phyloP scores from a whole-genome alignment of 1,140 invertebrate species.

The Drosophila mojavensis region DNA sequence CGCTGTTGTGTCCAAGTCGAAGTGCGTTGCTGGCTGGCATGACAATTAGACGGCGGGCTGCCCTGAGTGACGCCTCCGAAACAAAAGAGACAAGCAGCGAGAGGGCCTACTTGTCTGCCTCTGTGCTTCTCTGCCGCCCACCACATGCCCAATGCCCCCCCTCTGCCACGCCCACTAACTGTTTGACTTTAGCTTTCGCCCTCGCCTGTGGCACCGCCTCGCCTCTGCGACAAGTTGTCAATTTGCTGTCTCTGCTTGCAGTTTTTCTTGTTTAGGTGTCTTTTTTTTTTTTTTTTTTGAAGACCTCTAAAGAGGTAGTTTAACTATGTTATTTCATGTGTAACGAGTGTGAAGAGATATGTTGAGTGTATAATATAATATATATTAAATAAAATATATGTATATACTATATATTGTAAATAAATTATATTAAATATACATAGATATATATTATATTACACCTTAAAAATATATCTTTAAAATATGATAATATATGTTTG shows the following conservation, averaged over 20 bases:
- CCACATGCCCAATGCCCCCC: background rate
- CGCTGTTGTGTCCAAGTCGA: slow-evolving; percentile 33
- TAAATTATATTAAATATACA: too few relatives aligned
- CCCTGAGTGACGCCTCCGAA: slow-evolving; percentile 72
- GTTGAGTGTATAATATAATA: background rate
- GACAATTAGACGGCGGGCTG: slow-evolving; percentile 74
- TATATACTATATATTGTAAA: too few relatives aligned
- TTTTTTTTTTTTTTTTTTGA: too few relatives aligned
- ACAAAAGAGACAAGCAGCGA: slow-evolving; percentile 48
- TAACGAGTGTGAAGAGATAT: background rate
- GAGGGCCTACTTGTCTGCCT: slow-evolving; percentile 32
- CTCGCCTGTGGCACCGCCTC: background rate
- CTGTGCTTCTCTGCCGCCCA: background rate
- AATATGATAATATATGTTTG: too few relatives aligned
- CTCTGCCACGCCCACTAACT: slow-evolving; percentile 1
- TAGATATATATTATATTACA: too few relatives aligned
- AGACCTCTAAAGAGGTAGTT: background rate
- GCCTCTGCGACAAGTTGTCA: slow-evolving; percentile 55
- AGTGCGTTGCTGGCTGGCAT: slow-evolving; percentile 71
- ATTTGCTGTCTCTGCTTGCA: slow-evolving; percentile 53
- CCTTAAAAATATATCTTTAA: too few relatives aligned
- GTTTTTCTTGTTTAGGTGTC: slow-evolving; percentile 26
- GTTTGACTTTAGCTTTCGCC: background rate
- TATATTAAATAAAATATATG: too few relatives aligned
- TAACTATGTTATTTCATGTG: background rate